These are phyloP conservation scores for Synergus itoensis DNA, from an alignment of 2,888 invertebrate genomes.

Conservation along the genomic window DNA sequence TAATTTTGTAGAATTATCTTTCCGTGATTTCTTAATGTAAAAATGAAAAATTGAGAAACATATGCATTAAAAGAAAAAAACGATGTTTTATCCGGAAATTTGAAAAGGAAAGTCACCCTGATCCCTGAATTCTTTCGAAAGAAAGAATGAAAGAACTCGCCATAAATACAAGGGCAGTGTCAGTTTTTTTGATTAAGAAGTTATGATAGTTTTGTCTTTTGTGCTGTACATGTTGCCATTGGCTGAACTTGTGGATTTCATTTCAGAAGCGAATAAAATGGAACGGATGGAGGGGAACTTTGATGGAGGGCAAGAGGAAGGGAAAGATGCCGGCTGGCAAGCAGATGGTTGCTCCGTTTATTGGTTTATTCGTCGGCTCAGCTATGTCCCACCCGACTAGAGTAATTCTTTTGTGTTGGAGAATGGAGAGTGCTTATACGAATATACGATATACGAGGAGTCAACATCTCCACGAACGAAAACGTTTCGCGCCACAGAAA, in stretches of 20 bases:
- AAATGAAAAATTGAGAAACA: no score
- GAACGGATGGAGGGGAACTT: constrained; percentile 44
- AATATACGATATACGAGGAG: constrained; percentile 48
- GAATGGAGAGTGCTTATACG: constrained; percentile 46
- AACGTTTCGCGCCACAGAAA: constrained; percentile 53
- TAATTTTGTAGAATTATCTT: no score
- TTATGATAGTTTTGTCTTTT: constrained; percentile 10
- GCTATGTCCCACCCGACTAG: constrained; percentile 66
- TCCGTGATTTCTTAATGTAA: no score
- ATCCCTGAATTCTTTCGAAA: no score
- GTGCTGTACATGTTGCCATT: constrained; percentile 35
- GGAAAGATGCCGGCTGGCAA: constrained; percentile 75
- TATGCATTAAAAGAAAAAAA: no score
- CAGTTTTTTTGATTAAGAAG: not conserved
- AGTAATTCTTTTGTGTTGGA: constrained; percentile 60
- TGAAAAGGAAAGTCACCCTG: no score
- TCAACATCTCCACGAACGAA: constrained; percentile 45
- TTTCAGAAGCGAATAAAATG: constrained; percentile 74
- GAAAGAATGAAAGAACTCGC: no score
- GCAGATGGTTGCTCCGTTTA: constrained; percentile 78
- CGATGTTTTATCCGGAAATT: no score
- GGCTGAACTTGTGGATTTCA: constrained; percentile 66
- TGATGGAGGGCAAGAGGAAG: constrained; percentile 57
- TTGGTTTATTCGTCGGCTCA: constrained; percentile 76
- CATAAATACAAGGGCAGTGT: no score